Percentiles rank a stretch among this genome's conserved stretches.
Evolutionary conservation across 2,113 vertebrate genomes (phyloP).

Genomic region (Etheostoma cragini): DNA sequence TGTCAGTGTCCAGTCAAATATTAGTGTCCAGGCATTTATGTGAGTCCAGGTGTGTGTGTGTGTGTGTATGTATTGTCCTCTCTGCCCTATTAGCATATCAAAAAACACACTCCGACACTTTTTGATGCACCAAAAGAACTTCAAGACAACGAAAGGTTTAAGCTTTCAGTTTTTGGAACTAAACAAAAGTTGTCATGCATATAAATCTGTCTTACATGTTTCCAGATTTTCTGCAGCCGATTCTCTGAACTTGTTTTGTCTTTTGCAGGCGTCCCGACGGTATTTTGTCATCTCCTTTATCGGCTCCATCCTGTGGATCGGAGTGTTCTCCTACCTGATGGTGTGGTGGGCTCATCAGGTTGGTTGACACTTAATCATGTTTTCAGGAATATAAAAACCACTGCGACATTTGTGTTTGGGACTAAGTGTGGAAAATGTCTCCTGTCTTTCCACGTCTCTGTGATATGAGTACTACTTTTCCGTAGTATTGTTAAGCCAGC

Average conservation of each 20-base stretch:
- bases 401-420: background rate
- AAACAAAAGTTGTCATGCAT: background rate
- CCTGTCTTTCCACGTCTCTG: background rate
- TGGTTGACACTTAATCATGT: conserved; percentile 10
- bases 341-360: conserved; percentile 87
- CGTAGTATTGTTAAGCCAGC: background rate
- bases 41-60: too few relatives aligned
- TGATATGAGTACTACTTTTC: too few relatives aligned
- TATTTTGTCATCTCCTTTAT: conserved; percentile 80
- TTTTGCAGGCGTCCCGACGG: conserved; percentile 72
- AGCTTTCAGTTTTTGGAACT: background rate
- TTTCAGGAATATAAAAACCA: background rate
- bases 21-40: too few relatives aligned
- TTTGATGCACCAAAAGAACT: background rate
- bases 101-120: too few relatives aligned
- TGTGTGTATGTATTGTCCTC: too few relatives aligned
- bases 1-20: too few relatives aligned
- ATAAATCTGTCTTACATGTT: background rate
- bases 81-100: too few relatives aligned
- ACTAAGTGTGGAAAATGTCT: background rate
- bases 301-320: conserved; percentile 84
- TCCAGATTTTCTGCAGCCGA: background rate
- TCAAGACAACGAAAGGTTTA: background rate
- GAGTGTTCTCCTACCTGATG: conserved; percentile 84
- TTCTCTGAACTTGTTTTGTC: background rate